Conservation (phyloP, 2,797 vertebrate genomes). For the Paedocypris micromegethes region DNA sequence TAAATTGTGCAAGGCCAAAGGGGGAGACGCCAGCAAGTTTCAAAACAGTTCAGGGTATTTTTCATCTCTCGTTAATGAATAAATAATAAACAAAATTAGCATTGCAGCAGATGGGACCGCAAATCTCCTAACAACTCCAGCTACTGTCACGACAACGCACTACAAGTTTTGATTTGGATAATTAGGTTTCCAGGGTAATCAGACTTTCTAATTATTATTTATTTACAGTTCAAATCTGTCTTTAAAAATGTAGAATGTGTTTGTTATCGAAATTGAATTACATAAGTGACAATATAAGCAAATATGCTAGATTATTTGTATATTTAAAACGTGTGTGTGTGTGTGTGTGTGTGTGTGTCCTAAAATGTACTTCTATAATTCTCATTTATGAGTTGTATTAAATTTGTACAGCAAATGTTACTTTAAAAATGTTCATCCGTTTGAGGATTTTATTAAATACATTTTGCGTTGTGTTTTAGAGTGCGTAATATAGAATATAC, state of each 20-base stretch:
- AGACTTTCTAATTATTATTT: constrained; percentile 61
- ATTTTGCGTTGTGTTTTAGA: no score
- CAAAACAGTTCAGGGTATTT: constrained; percentile 27
- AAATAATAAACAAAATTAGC: constrained; percentile 44
- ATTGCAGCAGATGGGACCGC: constrained; percentile 15
- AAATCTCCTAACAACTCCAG: constrained; percentile 38
- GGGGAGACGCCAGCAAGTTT: background rate
- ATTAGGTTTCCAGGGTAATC: constrained; percentile 57
- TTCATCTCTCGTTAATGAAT: constrained; percentile 31
- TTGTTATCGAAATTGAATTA: background rate
- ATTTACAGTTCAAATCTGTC: constrained; percentile 61
- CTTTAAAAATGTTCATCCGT: no score
- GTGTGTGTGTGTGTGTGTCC: no score
- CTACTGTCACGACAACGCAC: constrained; percentile 59
- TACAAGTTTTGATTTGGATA: constrained; percentile 60
- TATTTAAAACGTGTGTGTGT: no score
- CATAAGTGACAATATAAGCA: no score
- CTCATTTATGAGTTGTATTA: no score
- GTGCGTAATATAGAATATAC: no score
- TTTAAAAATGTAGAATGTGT: constrained; percentile 30
- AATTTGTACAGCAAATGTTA: no score
- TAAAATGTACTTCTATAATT: no score
- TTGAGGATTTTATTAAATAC: no score
- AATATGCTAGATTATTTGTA: no score
- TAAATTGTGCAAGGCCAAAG: constrained; percentile 23